These are phyloP conservation scores for Ectropis grisescens DNA, from an alignment of 1,140 invertebrate genomes.

Conservation along the genomic window DNA sequence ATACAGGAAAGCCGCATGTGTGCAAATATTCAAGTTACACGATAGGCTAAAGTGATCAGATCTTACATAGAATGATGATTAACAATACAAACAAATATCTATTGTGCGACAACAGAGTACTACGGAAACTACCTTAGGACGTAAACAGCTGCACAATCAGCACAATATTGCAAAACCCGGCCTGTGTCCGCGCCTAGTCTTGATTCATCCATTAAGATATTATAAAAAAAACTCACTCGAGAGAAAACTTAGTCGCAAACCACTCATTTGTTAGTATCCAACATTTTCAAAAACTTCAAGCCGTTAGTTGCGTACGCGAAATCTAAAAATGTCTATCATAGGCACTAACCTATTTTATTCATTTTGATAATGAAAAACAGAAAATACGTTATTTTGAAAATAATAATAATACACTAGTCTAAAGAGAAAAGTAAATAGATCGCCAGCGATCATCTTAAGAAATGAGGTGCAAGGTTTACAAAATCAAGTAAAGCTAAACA, in stretches of 20 bases:
- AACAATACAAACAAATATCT: no score
- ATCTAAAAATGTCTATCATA: conserved; percentile 35
- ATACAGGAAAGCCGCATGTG: no score
- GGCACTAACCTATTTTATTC: no score
- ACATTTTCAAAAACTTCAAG: conserved; percentile 47
- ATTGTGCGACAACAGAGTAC: conserved; percentile 36
- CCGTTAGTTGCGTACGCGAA: conserved; percentile 58
- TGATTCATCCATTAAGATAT: conserved; percentile 17
- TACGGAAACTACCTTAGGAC: conserved; percentile 25
- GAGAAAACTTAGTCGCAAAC: conserved; percentile 51
- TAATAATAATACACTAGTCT: conserved; percentile 48
- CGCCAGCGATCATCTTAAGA: conserved; percentile 60
- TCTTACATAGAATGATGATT: no score
- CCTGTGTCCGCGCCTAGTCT: conserved; percentile 30
- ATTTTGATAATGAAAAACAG: conserved; percentile 42
- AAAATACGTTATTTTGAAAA: conserved; percentile 46
- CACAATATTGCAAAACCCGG: conserved; percentile 63
- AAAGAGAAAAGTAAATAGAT: conserved; percentile 56
- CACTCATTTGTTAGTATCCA: conserved; percentile 59
- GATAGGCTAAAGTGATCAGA: no score
- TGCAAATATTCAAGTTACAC: no score
- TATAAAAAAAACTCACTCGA: conserved; percentile 18
- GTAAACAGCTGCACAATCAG: no score
- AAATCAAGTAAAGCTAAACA: conserved; percentile 57
- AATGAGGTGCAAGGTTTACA: conserved; percentile 57